phyloP scores from a whole-genome alignment of 2,888 invertebrate genomes.

The Andricus curvator region DNA sequence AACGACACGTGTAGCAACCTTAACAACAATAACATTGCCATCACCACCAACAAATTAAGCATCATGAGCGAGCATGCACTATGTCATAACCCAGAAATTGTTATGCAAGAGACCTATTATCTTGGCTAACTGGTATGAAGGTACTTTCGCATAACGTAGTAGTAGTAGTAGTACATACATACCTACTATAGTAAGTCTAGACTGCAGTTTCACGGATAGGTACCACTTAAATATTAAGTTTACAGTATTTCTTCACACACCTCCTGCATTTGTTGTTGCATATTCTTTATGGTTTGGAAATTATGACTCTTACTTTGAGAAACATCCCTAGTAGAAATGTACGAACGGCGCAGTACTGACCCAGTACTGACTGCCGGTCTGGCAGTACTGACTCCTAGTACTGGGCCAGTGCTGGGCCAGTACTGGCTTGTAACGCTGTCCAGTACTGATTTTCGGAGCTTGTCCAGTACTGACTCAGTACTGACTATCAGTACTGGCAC shows the following conservation, averaged over 20 bases:
- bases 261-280: neutral
- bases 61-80: slow-evolving; percentile 15
- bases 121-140: neutral
- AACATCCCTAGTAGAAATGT: no score
- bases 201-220: neutral
- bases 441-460: no score
- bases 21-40: slow-evolving; percentile 49
- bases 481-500: no score
- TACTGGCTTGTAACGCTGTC: no score
- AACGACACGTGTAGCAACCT: slow-evolving; percentile 53
- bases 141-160: neutral
- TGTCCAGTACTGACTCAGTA: no score
- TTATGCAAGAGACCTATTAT: slow-evolving; percentile 18
- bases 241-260: neutral
- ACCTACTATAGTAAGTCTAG: neutral
- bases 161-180: neutral
- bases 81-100: slow-evolving; percentile 30
- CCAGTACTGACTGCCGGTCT: no score
- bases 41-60: slow-evolving; percentile 9
- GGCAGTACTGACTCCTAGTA: no score
- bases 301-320: neutral
- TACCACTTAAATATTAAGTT: slow-evolving; percentile 4
- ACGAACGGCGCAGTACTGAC: no score
- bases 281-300: neutral
- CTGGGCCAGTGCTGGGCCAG: no score